These are phyloP conservation scores for Oryzias javanicus DNA, from an alignment of 2,113 vertebrate genomes.

Conservation along the genomic window DNA sequence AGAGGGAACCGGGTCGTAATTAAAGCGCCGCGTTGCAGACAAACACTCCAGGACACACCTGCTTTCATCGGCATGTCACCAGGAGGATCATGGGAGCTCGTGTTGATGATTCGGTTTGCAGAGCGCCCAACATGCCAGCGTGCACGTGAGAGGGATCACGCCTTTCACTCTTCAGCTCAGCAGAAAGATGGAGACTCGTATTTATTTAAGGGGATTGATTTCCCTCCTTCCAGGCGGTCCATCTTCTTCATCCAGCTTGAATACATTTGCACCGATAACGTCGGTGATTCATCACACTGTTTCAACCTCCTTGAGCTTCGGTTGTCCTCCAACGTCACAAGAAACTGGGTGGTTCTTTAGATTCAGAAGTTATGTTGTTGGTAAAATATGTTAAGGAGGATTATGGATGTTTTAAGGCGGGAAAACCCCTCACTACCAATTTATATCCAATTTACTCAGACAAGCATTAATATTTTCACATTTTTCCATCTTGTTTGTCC, in stretches of 20 bases:
- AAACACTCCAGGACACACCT: slow-evolving; percentile 15
- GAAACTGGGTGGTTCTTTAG: too few relatives aligned
- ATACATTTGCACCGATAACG: slow-evolving; percentile 27
- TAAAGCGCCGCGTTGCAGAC: neutral
- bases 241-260: slow-evolving; percentile 17
- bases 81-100: slow-evolving; percentile 34
- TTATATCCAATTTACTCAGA: too few relatives aligned
- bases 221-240: slow-evolving; percentile 12
- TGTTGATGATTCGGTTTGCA: slow-evolving; percentile 58
- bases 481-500: too few relatives aligned
- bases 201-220: slow-evolving; percentile 62
- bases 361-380: too few relatives aligned
- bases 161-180: slow-evolving; percentile 15
- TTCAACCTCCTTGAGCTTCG: too few relatives aligned
- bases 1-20: neutral
- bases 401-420: too few relatives aligned
- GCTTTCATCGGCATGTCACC: slow-evolving; percentile 19
- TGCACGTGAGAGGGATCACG: slow-evolving; percentile 30
- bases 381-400: too few relatives aligned
- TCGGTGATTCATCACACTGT: slow-evolving; percentile 14
- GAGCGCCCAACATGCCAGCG: slow-evolving; percentile 44
- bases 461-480: too few relatives aligned
- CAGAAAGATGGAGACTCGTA: slow-evolving; percentile 25
- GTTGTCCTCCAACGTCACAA: too few relatives aligned
- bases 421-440: too few relatives aligned